Base-by-base conservation (phyloP, 2,113 vertebrate genomes). In the Equus quagga region DNA sequence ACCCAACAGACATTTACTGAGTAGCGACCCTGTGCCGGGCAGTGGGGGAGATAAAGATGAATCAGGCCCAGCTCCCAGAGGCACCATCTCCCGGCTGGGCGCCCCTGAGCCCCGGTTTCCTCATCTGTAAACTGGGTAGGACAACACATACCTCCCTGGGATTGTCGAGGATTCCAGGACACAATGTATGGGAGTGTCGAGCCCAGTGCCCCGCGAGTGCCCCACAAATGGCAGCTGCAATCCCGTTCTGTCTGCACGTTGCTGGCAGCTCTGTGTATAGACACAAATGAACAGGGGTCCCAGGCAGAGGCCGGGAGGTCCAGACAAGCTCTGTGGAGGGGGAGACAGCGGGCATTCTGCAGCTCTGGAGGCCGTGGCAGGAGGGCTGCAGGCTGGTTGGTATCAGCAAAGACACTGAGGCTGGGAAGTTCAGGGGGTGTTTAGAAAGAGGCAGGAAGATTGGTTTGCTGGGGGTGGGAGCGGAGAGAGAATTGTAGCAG, bases 211-310 rank as follows among this genome's bases (percentile, higher is more conserved):
- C 19, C 36, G 3, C 36, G 3, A 41, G 36, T 3, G 36, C 36
- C 36, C 36, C 36, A 41, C 51, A 54, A 12, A 54, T 54, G 51
- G 14, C 51, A 14, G 28, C 94, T 5, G 17, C 0, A 10, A 13
- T 19, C 0, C 41, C 19, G 2, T 44, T 17, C n/a, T 12, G 0
- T 41, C 24, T 9, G 49, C 76, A 11, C 0, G 4, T 0, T 19
- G 82, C 78, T 72, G 23, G 2, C 19, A 10, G 46, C 69, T 67
- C 76, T 36, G 2, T 1, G 15, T 8, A 2, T 6, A 19, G 1
- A 26, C 8, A 2, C 24, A 56, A 26, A 58, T 1, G 2, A 21
- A 14, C 0, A 4, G 6, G 1, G 0, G 14, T 11, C 6, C 78
- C 76, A 19, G 56, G 54, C 36, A 33, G 44, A 60, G 79, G 24